Percentiles rank a stretch among this genome's conserved stretches.
Evolutionary conservation across 2,113 vertebrate species (phyloP).

Genomic region (Phalacrocorax carbo): DNA sequence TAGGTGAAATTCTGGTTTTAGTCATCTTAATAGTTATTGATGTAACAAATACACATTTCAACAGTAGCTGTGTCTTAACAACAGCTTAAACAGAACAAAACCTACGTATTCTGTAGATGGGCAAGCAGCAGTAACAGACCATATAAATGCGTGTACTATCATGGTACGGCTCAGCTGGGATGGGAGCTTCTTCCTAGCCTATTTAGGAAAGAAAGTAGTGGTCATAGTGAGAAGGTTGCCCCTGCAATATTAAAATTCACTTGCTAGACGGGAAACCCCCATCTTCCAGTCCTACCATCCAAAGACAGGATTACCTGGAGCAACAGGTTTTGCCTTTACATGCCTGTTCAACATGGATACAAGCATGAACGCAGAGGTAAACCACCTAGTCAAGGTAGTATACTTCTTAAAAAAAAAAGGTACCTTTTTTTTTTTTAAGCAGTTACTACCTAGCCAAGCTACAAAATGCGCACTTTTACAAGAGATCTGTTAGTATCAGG

Average conservation of each 20-base stretch:
- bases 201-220: neutral
- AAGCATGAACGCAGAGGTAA: neutral
- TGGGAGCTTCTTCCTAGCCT: neutral
- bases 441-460: neutral
- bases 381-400: neutral
- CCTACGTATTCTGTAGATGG: neutral
- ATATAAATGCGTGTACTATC: neutral
- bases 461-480: neutral
- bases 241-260: neutral
- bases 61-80: neutral
- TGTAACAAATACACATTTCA: neutral
- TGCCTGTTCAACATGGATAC: neutral
- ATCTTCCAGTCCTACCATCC: neutral
- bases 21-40: neutral
- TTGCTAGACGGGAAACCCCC: neutral
- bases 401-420: too few species aligned
- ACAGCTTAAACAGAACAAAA: neutral
- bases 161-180: neutral
- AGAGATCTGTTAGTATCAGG: neutral
- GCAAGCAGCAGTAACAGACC: neutral
- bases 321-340: neutral
- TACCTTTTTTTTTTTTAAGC: neutral
- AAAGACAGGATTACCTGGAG: neutral
- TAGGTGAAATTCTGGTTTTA: neutral
- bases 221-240: neutral